phyloP scores from a whole-genome alignment of 1,140 invertebrate species.

The Drosophila rhopaloa region DNA sequence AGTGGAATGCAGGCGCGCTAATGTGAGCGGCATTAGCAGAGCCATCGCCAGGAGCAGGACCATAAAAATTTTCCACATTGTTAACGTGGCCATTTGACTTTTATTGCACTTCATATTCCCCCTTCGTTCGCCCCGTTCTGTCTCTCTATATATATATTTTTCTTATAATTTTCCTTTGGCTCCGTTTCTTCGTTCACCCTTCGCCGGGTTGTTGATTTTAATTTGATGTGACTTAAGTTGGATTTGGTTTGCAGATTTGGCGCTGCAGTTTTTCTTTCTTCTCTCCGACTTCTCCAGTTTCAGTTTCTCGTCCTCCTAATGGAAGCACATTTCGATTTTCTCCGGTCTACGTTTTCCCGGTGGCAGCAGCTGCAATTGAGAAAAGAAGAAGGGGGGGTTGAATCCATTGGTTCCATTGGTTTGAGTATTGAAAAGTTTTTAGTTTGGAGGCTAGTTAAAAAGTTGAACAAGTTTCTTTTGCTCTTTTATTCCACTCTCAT shows the following conservation, averaged over 20 bases:
- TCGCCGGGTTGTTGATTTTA: conserved; percentile 79
- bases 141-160: conserved; percentile 15
- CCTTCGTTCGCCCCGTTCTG: conserved; percentile 8
- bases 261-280: conserved; percentile 51
- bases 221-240: conserved; percentile 83
- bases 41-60: conserved; percentile 62
- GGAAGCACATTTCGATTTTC: conserved; percentile 71
- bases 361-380: conserved; percentile 57
- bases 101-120: conserved; percentile 81
- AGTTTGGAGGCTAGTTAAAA: conserved; percentile 76
- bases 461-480: conserved; percentile 70
- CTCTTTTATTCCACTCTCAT: conserved; percentile 38
- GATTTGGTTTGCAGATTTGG: conserved; percentile 79
- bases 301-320: conserved; percentile 27
- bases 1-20: conserved; percentile 81
- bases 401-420: conserved; percentile 55
- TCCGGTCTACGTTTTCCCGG: conserved; percentile 11
- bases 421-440: conserved; percentile 74
- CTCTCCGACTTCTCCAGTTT: conserved; percentile 31
- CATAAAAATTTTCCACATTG: conserved; percentile 84
- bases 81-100: conserved; percentile 84
- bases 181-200: conserved; percentile 25
- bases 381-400: conserved; percentile 20
- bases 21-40: conserved; percentile 76
- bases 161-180: conserved; percentile 54